Base-by-base conservation (phyloP, 2,888 invertebrate species). In the Nomada fabriciana region DNA sequence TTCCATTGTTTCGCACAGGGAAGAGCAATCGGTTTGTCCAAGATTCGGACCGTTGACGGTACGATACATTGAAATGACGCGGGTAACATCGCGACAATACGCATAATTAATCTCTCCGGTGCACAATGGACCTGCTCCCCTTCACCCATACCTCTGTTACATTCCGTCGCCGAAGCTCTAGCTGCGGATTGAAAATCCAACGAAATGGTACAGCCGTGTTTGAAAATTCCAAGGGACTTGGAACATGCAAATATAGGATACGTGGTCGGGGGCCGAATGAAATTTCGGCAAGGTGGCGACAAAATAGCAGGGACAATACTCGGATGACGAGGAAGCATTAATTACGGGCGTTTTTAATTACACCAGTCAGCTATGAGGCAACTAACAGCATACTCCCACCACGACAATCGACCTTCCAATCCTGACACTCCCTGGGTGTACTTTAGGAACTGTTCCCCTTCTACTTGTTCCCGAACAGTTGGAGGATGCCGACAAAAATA, bases 351-450 rank as follows among this genome's bases (percentile, higher is more conserved):
- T 79, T 76, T 85, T 85, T 85, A 85, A 85, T 82, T 85, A 85
- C 79, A 70, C 74, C 82, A 73, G 82, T 84, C 85, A 82, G 81
- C 77, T 78, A 84, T 78, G 79, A 69, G 75, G 74, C 73, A 71
- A 81, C 80, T 63, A 85, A 63, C 64, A 61, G 71, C 61, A 20
- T 74, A 65, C 80, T 80, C 84, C 86, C 84, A 86, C 84, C 82
- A 83, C 78, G 57, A 25, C 71, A 71, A 79, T 83, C 81, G 81
- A 83, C 76, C 86, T 86, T 86, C 86, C 86, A 86, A 86, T 86
- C 83, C 81, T 81, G 83, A 86, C 79, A 80, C 81, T 82, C 79
- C 76, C 75, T 81, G 82, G 78, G 78, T 83, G 81, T 82, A 82
- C 82, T 84, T 88, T 76, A 79, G 84, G 80, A 84, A 76, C 80